Evolutionary conservation across 2,888 invertebrate species (phyloP).

Genomic region (Girardia tigrina): DNA sequence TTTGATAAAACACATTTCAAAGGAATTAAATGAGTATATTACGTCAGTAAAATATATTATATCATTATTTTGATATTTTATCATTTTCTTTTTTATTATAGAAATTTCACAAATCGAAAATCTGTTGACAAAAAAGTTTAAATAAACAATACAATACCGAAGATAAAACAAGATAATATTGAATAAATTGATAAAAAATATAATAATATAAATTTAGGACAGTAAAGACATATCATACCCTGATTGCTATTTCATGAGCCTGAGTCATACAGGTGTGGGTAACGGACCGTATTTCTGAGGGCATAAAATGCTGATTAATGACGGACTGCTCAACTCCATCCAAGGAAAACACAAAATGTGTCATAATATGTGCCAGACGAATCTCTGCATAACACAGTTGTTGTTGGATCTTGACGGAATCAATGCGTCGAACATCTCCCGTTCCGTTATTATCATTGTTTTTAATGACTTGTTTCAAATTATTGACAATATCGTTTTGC

Average conservation of each 20-base stretch:
- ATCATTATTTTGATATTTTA: too few relatives aligned
- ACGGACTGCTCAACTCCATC: constrained; percentile 29
- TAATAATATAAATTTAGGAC: neutral
- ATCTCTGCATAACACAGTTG: constrained; percentile 18
- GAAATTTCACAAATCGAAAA: too few relatives aligned
- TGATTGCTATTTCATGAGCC: neutral
- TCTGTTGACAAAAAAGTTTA: too few relatives aligned
- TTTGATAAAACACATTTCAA: too few relatives aligned
- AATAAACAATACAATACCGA: neutral
- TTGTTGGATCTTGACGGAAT: neutral
- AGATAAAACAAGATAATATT: neutral
- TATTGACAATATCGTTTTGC: neutral
- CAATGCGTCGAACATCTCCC: neutral
- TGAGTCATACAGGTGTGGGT: neutral
- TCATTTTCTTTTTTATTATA: too few relatives aligned
- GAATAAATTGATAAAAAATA: neutral
- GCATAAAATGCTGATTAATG: constrained; percentile 27
- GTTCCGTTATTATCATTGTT: neutral
- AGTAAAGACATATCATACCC: too few relatives aligned
- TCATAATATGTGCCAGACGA: constrained; percentile 21
- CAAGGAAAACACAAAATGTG: constrained; percentile 28
- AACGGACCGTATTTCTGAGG: constrained; percentile 1
- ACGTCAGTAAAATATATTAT: too few relatives aligned
- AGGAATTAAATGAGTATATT: too few relatives aligned
- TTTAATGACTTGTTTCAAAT: neutral